Base-by-base conservation (phyloP, 1,140 invertebrate genomes). In the Hypsibius dujardini region DNA sequence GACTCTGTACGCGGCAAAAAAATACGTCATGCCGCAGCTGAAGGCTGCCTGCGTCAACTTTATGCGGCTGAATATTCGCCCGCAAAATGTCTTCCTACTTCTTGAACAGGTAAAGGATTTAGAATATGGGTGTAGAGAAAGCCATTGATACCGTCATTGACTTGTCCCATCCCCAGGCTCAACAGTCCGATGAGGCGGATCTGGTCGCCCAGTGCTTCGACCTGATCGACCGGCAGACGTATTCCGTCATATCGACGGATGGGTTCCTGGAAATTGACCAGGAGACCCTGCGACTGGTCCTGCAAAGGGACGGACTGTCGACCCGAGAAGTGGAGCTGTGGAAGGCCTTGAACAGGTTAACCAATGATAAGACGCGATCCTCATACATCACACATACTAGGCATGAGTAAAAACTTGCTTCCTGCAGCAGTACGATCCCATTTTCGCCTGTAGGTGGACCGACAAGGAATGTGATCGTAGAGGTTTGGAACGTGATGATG, bases 1-100 rank as follows among this genome's bases (percentile, higher is more conserved):
- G 71, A 92, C 90, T 1, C 79, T 93, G 1, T 92, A 93, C 79
- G 90, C 89, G 46, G 90, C 90, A 45, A 93, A 94, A 78, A 93
- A 93, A 79, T 94, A 93, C 79, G 89, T 93, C 76, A 89, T 94
- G 50, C 90, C 90, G 47, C 88, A 92, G 80, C 82, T 94, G 77
- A 90, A 90, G 60, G 83, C 87, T 73, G 88, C 89, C 47, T 93
- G 91, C 81, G 90, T 94, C 70, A 89, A 87, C 79, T 94, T 89
- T 83, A 83, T 94, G 75, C 90, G 93, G 82, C 90, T 90, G 72
- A 91, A 88, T 82, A 81, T 93, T 73, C 92, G 89, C 69, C 90
- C 90, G 74, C 89, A 91, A 81, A 94, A 94, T 81, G 90, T 90
- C 59, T 94, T 90, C 80, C 82, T 93, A 73, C 84, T 94, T 71